phyloP scores from a whole-genome alignment of 2,797 vertebrate species.

The Acanthis flammea region DNA sequence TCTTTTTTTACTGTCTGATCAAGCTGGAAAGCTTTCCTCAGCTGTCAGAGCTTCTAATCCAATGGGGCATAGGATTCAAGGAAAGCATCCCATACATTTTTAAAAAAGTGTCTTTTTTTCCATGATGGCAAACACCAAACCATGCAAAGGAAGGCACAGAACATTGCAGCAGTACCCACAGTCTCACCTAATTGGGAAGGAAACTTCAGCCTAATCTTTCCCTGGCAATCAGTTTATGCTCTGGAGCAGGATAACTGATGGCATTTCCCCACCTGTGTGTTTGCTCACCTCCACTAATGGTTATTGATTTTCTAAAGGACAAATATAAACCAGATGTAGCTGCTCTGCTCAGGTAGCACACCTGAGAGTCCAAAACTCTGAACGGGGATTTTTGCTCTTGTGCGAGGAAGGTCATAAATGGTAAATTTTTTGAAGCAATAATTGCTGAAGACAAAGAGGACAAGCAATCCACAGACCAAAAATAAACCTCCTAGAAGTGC shows the following conservation, averaged over 20 bases:
- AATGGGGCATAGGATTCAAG: neutral
- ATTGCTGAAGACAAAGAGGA: neutral
- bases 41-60: neutral
- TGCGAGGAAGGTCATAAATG: neutral
- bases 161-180: neutral
- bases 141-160: neutral
- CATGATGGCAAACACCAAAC: neutral
- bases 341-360: neutral
- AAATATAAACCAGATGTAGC: neutral
- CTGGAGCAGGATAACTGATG: neutral
- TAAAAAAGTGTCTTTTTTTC: neutral
- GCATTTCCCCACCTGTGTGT: neutral
- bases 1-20: neutral
- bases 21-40: neutral
- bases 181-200: rapidly evolving
- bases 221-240: neutral
- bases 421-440: neutral
- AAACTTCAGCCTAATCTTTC: neutral
- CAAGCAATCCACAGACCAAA: neutral
- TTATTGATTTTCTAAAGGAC: neutral
- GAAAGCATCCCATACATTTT: neutral
- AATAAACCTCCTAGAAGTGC: neutral
- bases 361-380: neutral
- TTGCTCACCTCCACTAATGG: neutral
- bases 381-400: neutral